Evolutionary conservation across 2,113 vertebrate genomes (phyloP).

Genomic region (Scytalopus superciliaris): DNA sequence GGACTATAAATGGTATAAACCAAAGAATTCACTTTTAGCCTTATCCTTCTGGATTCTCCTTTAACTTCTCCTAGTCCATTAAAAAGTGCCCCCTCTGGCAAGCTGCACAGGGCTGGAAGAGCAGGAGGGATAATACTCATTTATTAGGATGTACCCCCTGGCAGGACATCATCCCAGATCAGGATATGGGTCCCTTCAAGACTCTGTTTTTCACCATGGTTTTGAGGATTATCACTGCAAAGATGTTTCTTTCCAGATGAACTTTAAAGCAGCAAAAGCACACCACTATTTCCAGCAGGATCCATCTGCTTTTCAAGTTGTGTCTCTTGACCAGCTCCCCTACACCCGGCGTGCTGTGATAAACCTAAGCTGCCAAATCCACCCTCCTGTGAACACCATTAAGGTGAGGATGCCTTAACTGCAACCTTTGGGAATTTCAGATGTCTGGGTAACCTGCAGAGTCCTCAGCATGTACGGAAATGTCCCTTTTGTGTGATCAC

Average conservation of each 20-base stretch:
- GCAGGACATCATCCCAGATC: background rate
- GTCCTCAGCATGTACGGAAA: background rate
- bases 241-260: background rate
- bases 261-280: conserved; percentile 11
- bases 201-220: background rate
- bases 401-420: background rate
- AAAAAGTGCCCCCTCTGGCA: conserved; percentile 59
- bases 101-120: background rate
- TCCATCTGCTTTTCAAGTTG: background rate
- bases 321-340: background rate
- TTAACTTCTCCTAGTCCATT: conserved; percentile 48
- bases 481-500: background rate
- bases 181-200: background rate
- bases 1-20: conserved; percentile 59
- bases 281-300: background rate
- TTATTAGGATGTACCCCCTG: background rate
- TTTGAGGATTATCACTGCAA: background rate
- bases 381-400: background rate
- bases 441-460: background rate
- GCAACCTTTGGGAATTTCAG: background rate
- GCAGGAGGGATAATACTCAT: conserved; percentile 18
- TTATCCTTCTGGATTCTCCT: conserved; percentile 47
- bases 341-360: fast-evolving
- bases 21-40: conserved; percentile 32
- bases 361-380: background rate